These are phyloP conservation scores for Neodiprion virginianus DNA, from an alignment of 1,140 invertebrate species.

Conservation along the genomic window DNA sequence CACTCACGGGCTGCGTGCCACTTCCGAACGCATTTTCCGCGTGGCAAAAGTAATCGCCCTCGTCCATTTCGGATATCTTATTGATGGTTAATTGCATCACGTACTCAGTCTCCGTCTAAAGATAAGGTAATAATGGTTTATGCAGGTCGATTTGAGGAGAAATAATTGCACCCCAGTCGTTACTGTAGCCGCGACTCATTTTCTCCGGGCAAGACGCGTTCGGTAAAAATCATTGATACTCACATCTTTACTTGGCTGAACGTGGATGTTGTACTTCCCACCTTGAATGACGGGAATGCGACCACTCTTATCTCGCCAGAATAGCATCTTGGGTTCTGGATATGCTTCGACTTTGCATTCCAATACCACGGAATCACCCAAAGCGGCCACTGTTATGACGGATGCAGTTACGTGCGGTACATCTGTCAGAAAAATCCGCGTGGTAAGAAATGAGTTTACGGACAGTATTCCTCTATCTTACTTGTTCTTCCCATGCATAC, in stretches of 20 bases:
- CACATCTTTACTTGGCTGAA: slow-evolving; percentile 64
- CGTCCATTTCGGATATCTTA: slow-evolving; percentile 72
- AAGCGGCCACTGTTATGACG: slow-evolving; percentile 74
- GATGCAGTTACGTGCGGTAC: slow-evolving; percentile 76
- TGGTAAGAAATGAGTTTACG: neutral
- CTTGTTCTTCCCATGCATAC: too few relatives aligned
- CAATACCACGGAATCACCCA: slow-evolving; percentile 75
- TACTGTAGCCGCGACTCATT: too few relatives aligned
- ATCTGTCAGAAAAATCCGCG: slow-evolving; percentile 60
- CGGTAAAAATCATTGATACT: slow-evolving; percentile 21
- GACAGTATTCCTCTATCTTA: neutral
- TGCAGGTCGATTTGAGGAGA: too few relatives aligned
- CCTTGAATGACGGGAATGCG: slow-evolving; percentile 76
- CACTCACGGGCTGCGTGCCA: slow-evolving; percentile 72
- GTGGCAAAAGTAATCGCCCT: slow-evolving; percentile 81
- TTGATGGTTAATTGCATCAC: slow-evolving; percentile 76
- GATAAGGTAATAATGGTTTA: slow-evolving; percentile 17
- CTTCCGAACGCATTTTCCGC: slow-evolving; percentile 82
- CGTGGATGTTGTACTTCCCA: slow-evolving; percentile 73
- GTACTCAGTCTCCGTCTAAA: slow-evolving; percentile 67
- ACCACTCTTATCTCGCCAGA: slow-evolving; percentile 77
- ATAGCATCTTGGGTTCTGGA: slow-evolving; percentile 79
- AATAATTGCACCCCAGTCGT: too few relatives aligned
- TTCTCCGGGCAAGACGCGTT: neutral
- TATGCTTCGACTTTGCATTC: slow-evolving; percentile 79